A percentile compares a stretch with the other conserved stretches of the same genome.
phyloP scores from a whole-genome alignment of 2,797 vertebrate species.

The Falco concolor region DNA sequence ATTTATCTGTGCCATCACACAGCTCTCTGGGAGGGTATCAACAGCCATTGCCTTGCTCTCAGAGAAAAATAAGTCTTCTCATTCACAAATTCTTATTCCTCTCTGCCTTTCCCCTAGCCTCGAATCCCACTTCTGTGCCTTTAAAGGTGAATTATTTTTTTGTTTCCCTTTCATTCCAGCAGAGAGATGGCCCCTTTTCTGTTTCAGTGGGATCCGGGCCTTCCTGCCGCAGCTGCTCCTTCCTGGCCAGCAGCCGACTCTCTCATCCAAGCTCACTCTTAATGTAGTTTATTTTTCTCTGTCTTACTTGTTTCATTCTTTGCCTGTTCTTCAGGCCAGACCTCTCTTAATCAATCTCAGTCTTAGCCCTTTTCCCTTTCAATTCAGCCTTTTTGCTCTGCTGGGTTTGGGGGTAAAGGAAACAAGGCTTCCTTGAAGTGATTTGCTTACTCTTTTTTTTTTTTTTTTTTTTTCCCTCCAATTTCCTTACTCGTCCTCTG shows the following conservation, averaged over 20 bases:
- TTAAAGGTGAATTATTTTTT: conserved; percentile 54
- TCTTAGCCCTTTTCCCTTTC: conserved; percentile 33
- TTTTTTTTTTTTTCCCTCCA: background rate
- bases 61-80: background rate
- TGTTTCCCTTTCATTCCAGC: conserved; percentile 38
- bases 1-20: background rate
- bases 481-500: conserved; percentile 51
- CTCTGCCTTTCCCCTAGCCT: background rate
- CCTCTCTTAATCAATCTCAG: conserved; percentile 55
- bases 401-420: background rate
- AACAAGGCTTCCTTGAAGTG: conserved; percentile 54
- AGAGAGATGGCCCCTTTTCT: conserved; percentile 50
- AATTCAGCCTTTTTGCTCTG: conserved; percentile 37
- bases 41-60: background rate
- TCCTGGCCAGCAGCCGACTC: conserved; percentile 31
- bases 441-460: conserved; percentile 26
- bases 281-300: conserved; percentile 62
- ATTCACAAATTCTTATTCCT: conserved; percentile 7
- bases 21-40: background rate
- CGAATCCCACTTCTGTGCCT: background rate
- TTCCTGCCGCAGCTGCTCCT: conserved; percentile 45
- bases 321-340: conserved; percentile 28
- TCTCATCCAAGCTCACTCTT: conserved; percentile 14
- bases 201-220: conserved; percentile 17
- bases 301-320: conserved; percentile 25